phyloP scores from a whole-genome alignment of 2,797 vertebrate genomes.

The Loriculus beryllinus region DNA sequence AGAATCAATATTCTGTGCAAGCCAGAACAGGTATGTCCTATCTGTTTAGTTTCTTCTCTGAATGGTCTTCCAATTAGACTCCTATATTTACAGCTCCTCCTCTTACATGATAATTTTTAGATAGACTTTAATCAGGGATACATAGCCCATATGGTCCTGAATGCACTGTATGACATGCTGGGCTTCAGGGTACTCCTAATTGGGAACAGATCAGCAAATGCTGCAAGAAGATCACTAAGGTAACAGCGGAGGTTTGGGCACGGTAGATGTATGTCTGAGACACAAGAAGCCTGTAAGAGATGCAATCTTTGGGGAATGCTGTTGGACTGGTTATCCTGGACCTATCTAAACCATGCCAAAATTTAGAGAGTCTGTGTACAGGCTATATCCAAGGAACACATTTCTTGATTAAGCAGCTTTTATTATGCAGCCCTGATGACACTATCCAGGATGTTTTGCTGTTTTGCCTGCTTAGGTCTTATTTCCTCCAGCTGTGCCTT shows the following conservation, averaged over 20 bases:
- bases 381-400: background rate
- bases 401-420: constrained; percentile 4
- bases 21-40: background rate
- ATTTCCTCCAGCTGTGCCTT: background rate
- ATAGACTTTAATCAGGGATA: background rate
- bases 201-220: background rate
- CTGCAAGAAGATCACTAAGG: background rate
- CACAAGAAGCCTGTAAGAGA: background rate
- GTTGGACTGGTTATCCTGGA: constrained; percentile 49
- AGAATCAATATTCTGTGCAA: background rate
- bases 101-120: background rate
- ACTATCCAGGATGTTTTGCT: background rate
- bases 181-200: background rate
- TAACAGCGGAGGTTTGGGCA: background rate
- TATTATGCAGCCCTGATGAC: background rate
- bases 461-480: background rate
- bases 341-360: background rate
- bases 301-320: constrained; percentile 41
- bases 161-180: background rate
- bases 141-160: background rate
- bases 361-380: background rate
- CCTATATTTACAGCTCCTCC: background rate
- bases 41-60: background rate
- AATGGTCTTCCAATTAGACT: background rate
- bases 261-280: background rate